Base-by-base conservation (phyloP, 2,888 invertebrate species). In the Thera britannica region DNA sequence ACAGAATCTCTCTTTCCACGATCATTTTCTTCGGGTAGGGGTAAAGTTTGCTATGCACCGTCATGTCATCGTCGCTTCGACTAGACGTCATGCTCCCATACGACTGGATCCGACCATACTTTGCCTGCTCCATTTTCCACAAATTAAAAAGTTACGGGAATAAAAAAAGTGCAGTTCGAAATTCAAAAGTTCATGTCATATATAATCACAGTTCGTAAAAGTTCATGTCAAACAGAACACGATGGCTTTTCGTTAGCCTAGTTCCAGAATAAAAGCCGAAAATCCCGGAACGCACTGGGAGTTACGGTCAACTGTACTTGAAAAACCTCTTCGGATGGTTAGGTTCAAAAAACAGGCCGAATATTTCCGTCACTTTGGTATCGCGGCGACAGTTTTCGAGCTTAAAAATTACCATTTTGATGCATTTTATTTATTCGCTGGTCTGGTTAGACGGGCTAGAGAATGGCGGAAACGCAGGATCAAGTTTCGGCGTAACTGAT, bases 301-400 rank as follows among this genome's bases (percentile, higher is more conserved):
- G 72, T 68, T 79, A 7, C 77, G 86, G 94, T 94, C 94, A 94
- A 91, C 94, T 94, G 84, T 94, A 93, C 79, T 94, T 94, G 73
- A 90, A 94, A 76, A 92, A 94, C 65, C 93, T 85, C 75, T 93
- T 93, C 34, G 94, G 92, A 67, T 93, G 93, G 81, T 90, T 90
- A 65, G 90, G 85, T 83, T 92, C 92, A 72, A 91, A 85, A 76
- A 93, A 92, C 76, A 92, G 82, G 71, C 88, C 89, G 79, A 85
- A 83, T 68, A 82, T 83, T 75, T 89, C 90, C 72, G 89, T 90
- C 77, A 88, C 86, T 82, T 86, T 89, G 64, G 84, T 88, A 70
- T 86, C 89, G 68, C 86, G 82, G 72, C 89, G 87, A 78, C 85
- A 86, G 78, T 88, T 90, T 81, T 85, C 82, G 46, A 89, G 83